phyloP scores from a whole-genome alignment of 2,113 vertebrate genomes.

The Cyphomyrus discorhynchus region DNA sequence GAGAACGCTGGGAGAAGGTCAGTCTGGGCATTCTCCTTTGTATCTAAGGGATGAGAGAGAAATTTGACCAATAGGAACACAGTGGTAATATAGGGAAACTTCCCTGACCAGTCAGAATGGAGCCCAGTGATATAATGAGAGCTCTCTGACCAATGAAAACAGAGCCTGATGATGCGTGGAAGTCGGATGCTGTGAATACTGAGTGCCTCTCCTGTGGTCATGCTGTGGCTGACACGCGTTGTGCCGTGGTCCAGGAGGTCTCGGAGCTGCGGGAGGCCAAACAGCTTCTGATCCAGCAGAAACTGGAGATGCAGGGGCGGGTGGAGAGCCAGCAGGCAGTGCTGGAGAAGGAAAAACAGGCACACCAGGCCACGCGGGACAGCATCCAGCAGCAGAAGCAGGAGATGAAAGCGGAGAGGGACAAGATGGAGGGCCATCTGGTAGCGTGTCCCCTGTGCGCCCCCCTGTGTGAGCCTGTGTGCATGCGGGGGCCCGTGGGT shows the following conservation, averaged over 20 bases:
- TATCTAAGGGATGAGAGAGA: neutral
- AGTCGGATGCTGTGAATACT: neutral
- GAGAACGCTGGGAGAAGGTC: slow-evolving; percentile 81
- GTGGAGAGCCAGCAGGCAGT: slow-evolving; percentile 59
- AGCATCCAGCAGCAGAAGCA: slow-evolving; percentile 69
- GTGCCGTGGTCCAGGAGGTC: slow-evolving; percentile 65
- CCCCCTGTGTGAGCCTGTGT: neutral
- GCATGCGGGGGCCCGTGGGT: neutral
- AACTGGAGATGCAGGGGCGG: slow-evolving; percentile 81
- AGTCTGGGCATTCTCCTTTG: slow-evolving; percentile 9
- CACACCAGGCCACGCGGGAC: slow-evolving; percentile 68
- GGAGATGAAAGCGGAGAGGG: slow-evolving; percentile 65
- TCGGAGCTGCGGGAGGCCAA: slow-evolving; percentile 80
- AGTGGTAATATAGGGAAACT: neutral
- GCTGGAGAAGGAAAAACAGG: slow-evolving; percentile 74
- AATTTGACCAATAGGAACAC: neutral
- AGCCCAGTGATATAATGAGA: neutral
- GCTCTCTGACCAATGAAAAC: neutral
- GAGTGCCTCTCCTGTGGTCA: neutral
- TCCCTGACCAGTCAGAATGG: neutral
- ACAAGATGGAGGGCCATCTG: slow-evolving; percentile 66
- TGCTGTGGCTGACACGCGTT: neutral
- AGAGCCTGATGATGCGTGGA: neutral
- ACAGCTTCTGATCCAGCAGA: slow-evolving; percentile 89
- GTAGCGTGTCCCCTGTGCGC: slow-evolving; percentile 36